Percentiles rank a stretch among this genome's conserved stretches.
phyloP scores from a whole-genome alignment of 2,113 vertebrate species.

The Urocitellus parryii region DNA sequence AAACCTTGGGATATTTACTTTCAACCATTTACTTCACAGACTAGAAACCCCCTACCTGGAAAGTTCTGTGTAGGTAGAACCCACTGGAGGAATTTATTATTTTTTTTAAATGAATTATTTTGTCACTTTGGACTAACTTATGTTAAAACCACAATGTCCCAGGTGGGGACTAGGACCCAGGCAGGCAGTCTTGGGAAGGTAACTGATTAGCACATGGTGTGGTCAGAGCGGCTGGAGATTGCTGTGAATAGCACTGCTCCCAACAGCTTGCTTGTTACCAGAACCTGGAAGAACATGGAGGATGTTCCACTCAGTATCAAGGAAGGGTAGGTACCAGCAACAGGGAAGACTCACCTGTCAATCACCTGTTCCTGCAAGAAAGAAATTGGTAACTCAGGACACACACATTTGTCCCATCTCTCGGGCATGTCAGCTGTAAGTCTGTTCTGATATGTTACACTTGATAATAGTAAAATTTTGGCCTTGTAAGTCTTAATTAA shows the following conservation, averaged over 20 bases:
- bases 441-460: background rate
- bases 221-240: background rate
- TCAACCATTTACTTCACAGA: background rate
- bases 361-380: background rate
- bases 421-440: rapidly evolving
- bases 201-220: background rate
- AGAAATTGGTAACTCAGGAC: background rate
- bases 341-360: too few species aligned
- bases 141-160: background rate
- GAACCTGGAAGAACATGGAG: background rate
- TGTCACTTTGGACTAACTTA: constrained; percentile 26
- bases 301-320: background rate
- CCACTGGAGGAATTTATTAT: background rate
- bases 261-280: background rate
- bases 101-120: background rate
- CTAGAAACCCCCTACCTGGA: background rate
- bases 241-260: background rate
- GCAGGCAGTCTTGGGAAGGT: background rate
- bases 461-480: background rate
- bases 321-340: too few species aligned
- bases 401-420: background rate
- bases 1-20: background rate
- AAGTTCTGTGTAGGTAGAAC: background rate
- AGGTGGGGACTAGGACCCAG: background rate
- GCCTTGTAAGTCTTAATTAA: background rate